Base-by-base conservation (phyloP, 2,888 invertebrate species). In the Cheilosia grossa region DNA sequence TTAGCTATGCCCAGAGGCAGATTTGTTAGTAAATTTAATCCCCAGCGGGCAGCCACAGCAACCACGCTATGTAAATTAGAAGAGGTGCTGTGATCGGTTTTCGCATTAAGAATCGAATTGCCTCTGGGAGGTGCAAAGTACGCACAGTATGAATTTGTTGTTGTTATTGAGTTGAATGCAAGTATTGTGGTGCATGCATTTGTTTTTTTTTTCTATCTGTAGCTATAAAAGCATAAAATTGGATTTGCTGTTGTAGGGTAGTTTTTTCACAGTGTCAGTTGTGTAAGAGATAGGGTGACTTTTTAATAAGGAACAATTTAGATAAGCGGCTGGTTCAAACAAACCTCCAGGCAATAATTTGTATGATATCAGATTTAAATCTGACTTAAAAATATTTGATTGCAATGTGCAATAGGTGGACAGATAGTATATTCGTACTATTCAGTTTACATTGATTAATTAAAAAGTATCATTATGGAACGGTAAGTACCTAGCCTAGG, bases 71-170 rank as follows among this genome's bases (percentile, higher is more conserved):
- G 63, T 21, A 24, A 77, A 64, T 64, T 75, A 61, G 2, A 40
- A 37, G 54, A 58, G 51, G 21, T 75, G 37, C 15, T 40, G 17
- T 27, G 53, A 54, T 80, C 33, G 6, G 42, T 42, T 59, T 51
- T 54, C 24, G 4, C 15, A 17, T 21, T 42, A 19, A 13, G 53
- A 27, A 21, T 47, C 30, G 21, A 5, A 24, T 19, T 54, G 70
- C 47, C 63, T 51, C 40, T 0, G 33, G 33, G n/a, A 53, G 69
- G 81, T 69, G 63, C 81, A 27, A 27, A 81, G 81, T 81, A 70
- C 75, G 63, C 56, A 44, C 21, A 24, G 54, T 2, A 10, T 61
- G 47, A 40, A 19, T 27, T 24, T 78, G 13, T 42, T 33, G n/a
- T 63, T 10, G 21, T 40, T 72, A 6, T 30, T 15, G 17, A 37